These are phyloP conservation scores for Aleiodes alternator DNA, from an alignment of 2,888 invertebrate genomes.

Conservation along the genomic window DNA sequence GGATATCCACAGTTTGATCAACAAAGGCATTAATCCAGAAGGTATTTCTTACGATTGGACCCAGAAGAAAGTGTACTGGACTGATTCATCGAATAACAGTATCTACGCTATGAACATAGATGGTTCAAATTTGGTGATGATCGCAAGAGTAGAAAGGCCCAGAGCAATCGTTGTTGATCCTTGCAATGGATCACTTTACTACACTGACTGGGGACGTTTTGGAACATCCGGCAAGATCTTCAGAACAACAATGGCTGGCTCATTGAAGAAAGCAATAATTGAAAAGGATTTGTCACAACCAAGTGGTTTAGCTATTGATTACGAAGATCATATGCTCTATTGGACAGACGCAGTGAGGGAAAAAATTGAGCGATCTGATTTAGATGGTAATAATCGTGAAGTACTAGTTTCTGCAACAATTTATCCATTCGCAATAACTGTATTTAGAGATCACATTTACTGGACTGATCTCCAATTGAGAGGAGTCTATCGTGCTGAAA, in stretches of 20 bases:
- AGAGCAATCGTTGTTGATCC: constrained; percentile 97
- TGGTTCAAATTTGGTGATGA: constrained; percentile 91
- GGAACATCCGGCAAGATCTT: constrained; percentile 96
- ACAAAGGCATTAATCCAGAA: constrained; percentile 91
- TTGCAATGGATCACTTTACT: constrained; percentile 96
- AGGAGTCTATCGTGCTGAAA: constrained; percentile 97
- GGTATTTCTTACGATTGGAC: constrained; percentile 99
- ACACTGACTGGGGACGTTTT: constrained; percentile 96
- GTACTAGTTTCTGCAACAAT: constrained; percentile 92
- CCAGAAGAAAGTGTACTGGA: constrained; percentile 98
- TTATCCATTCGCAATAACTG: constrained; percentile 96
- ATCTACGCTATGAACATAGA: constrained; percentile 97
- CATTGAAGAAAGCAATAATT: constrained; percentile 90
- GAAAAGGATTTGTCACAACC: constrained; percentile 95
- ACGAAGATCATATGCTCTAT: constrained; percentile 93
- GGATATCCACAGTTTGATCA: constrained; percentile 83
- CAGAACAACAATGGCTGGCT: constrained; percentile 97
- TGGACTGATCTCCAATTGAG: constrained; percentile 96
- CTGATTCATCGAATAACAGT: constrained; percentile 95
- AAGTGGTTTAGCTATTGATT: constrained; percentile 96
- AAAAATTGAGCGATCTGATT: constrained; percentile 93
- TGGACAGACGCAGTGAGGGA: constrained; percentile 98
- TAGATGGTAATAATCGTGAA: constrained; percentile 92
- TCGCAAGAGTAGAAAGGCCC: constrained; percentile 94
- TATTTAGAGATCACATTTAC: constrained; percentile 93